Conservation (phyloP, 2,113 vertebrate genomes). For the Pavo muticus region DNA sequence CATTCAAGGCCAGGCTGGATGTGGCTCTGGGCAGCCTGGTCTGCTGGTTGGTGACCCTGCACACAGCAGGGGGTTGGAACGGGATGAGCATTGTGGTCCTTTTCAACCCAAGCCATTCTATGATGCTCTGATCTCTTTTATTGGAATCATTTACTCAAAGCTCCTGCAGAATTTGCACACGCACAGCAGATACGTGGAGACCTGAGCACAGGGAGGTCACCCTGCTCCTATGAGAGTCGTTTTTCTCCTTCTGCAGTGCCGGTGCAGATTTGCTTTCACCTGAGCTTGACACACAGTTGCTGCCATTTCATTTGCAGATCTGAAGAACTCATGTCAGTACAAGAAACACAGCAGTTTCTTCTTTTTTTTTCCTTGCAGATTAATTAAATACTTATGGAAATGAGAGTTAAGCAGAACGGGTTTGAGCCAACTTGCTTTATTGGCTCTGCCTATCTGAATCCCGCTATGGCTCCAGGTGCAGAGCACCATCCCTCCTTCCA, state of each 20-base stretch:
- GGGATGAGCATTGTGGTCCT: no score
- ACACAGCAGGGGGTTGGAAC: no score
- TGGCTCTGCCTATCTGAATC: constrained; percentile 13
- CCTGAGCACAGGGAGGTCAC: neutral
- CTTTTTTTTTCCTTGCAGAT: neutral
- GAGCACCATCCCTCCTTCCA: neutral
- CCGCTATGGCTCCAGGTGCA: neutral
- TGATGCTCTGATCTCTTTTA: neutral
- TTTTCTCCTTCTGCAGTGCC: neutral
- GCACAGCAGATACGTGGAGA: neutral
- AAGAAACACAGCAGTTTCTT: constrained; percentile 22
- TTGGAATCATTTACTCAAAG: neutral
- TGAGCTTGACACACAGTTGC: neutral
- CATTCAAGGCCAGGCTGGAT: no score
- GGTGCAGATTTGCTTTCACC: constrained; percentile 22
- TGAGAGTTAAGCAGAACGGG: constrained; percentile 20
- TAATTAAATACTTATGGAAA: constrained; percentile 68
- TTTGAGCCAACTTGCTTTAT: constrained; percentile 29
- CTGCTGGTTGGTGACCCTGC: no score
- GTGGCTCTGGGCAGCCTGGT: no score
- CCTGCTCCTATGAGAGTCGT: neutral
- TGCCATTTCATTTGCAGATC: constrained; percentile 51
- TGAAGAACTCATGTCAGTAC: constrained; percentile 54
- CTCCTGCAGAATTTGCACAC: neutral
- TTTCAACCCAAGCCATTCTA: no score